These are phyloP conservation scores for Prosapia bicincta DNA, from an alignment of 2,888 invertebrate species.

Conservation along the genomic window DNA sequence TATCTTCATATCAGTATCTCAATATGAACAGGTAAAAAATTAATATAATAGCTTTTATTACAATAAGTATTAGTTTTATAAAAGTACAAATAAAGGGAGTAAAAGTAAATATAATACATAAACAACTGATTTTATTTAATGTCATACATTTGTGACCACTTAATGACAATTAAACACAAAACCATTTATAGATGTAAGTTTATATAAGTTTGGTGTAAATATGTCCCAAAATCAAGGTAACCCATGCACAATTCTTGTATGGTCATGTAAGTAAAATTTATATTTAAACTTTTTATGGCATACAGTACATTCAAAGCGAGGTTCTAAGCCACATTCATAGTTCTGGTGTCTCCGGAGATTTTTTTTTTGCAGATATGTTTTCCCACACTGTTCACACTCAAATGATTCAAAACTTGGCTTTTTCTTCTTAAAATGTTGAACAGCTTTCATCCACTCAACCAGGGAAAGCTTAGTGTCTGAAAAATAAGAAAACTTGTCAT, in stretches of 20 bases:
- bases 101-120: no score
- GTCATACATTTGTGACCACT: no score
- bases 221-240: background rate
- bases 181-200: no score
- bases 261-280: conserved; percentile 12
- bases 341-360: conserved; percentile 43
- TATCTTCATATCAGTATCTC: no score
- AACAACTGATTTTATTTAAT: no score
- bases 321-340: conserved; percentile 45
- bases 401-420: background rate
- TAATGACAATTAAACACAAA: no score
- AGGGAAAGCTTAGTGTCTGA: background rate
- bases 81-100: no score
- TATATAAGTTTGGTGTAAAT: no score
- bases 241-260: conserved; percentile 3
- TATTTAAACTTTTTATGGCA: conserved; percentile 46
- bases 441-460: background rate
- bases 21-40: no score
- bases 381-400: conserved; percentile 8
- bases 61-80: no score
- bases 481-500: background rate
- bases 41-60: no score
- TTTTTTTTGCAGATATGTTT: conserved; percentile 43
- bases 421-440: background rate
- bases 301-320: conserved; percentile 45